Percentiles rank a stretch among this genome's conserved stretches.
These are phyloP conservation scores for Mus caroli DNA, from an alignment of 2,797 vertebrate species.

Conservation along the genomic window DNA sequence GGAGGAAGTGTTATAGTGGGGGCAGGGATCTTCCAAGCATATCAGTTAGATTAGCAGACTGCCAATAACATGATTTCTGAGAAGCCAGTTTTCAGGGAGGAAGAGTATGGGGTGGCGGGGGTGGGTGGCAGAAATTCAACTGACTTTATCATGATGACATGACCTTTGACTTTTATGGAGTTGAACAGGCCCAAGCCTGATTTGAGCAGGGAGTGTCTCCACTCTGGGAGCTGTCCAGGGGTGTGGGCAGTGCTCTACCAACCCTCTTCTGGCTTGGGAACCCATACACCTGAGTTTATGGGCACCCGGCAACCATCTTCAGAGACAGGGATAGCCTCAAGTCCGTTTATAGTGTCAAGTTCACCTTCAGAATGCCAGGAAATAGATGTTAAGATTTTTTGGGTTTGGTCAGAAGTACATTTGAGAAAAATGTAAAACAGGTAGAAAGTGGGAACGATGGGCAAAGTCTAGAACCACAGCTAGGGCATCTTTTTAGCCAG, in stretches of 20 bases:
- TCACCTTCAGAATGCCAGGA: no score
- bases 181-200: no score
- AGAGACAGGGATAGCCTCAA: not conserved
- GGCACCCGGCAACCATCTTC: not conserved
- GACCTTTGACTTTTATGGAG: no score
- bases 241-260: not conserved
- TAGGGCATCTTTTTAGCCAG: rapidly evolving
- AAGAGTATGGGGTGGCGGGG: not conserved
- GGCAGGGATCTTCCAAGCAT: not conserved
- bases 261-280: not conserved
- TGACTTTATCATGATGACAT: not conserved
- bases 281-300: not conserved
- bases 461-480: not conserved
- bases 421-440: not conserved
- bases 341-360: not conserved
- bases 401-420: not conserved
- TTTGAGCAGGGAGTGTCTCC: not conserved
- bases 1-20: not conserved
- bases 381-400: not conserved
- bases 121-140: not conserved
- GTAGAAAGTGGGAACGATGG: not conserved
- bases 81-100: not conserved
- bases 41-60: not conserved
- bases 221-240: not conserved
- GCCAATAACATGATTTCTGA: not conserved